Evolutionary conservation across 2,888 invertebrate genomes (phyloP).

Genomic region (Polymixis lichenea): DNA sequence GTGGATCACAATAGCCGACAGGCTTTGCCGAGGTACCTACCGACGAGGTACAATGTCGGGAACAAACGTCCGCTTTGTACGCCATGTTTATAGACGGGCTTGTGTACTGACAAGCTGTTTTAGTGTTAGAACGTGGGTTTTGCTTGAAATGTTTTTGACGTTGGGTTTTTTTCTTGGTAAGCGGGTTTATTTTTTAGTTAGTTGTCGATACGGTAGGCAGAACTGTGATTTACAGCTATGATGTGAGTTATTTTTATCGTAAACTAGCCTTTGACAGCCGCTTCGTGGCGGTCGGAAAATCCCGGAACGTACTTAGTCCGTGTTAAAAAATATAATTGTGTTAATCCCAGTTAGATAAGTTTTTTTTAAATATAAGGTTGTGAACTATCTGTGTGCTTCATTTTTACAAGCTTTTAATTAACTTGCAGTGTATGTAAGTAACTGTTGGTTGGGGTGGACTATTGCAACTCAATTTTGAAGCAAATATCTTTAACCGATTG

Average conservation of each 20-base stretch:
- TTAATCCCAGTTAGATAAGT: too few species aligned
- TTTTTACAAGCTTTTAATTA: too few species aligned
- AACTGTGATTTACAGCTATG: background rate
- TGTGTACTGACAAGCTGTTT: slow-evolving; percentile 35
- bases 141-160: background rate
- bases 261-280: background rate
- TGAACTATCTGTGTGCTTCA: too few species aligned
- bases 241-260: background rate
- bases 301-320: too few species aligned
- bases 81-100: background rate
- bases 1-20: slow-evolving; percentile 62
- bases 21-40: slow-evolving; percentile 57
- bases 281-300: too few species aligned
- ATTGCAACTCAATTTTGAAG: too few species aligned
- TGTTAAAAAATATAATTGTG: too few species aligned
- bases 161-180: background rate
- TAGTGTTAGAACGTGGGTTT: slow-evolving; percentile 18
- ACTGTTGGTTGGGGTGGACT: too few species aligned
- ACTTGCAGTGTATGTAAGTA: too few species aligned
- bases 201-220: background rate
- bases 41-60: slow-evolving; percentile 43
- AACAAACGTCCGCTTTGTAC: slow-evolving; percentile 49
- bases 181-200: background rate
- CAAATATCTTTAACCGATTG: too few species aligned
- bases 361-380: too few species aligned